Base-by-base conservation (phyloP, 2,888 invertebrate genomes). In the Athalia circularis region DNA sequence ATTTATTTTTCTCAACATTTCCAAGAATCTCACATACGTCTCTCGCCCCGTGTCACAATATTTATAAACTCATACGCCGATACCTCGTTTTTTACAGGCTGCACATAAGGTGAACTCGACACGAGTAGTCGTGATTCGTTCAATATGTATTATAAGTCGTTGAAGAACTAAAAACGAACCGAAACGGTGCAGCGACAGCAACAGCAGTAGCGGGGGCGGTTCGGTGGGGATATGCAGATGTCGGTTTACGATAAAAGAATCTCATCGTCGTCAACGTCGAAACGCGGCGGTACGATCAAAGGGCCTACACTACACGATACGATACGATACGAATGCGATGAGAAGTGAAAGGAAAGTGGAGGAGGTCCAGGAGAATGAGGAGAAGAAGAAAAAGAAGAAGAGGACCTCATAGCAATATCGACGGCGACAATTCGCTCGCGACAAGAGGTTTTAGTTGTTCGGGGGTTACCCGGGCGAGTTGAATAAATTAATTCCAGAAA, bases 1-100 rank as follows among this genome's bases (percentile, higher is more conserved):
- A 11, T 72, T 43, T 52, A 81, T 81, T 78, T 80, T 80, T 80
- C 80, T 79, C 79, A 80, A 80, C 81, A 81, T 45, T 65, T 65
- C 45, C 65, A 13, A 45, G 45, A 45, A 64, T 45, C 9, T 54
- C 54, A 11, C 54, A 11, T 64, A 9, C 43, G 5, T 11, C 15
- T 13, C 83, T 82, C 79, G 80, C 77, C 82, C 76, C 80, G 65
- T 80, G 81, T 82, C 83, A 81, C 81, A 83, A 85, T 86, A 85
- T 86, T 86, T 85, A 84, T 85, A 85, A 83, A 84, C 29, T 29
- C 54, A n/a, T 13, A 8, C 83, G 81, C 80, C 82, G 83, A 85
- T 85, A 82, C 79, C 29, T 54, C 15, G 13, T 15, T 52, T 43
- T 43, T 15, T 29, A 29, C 29, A 54, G 54, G 9, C 54, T 54